A percentile compares a stretch with the other conserved stretches of the same genome.
These are phyloP conservation scores for Pseudeuparius sepicola DNA, from an alignment of 2,888 invertebrate species.

Conservation along the genomic window DNA sequence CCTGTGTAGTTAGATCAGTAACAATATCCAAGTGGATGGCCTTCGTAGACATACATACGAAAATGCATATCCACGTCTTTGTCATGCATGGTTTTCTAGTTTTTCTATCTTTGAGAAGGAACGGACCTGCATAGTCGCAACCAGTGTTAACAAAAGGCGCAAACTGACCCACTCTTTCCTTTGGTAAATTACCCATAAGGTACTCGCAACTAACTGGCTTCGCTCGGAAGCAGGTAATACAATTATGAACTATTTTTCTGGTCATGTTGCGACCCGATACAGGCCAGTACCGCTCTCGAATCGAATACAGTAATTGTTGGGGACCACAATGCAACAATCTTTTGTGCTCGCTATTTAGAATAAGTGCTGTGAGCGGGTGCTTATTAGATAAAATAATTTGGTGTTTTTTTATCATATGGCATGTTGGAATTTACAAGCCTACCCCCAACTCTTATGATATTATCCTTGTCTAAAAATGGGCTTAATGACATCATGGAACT, in stretches of 20 bases:
- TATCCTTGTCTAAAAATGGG: constrained; percentile 10
- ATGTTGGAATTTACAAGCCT: constrained; percentile 6
- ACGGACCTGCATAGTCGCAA: too few relatives aligned
- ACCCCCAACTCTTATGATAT: constrained; percentile 14
- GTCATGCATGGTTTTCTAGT: too few relatives aligned
- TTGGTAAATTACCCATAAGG: too few relatives aligned
- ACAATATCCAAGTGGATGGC: constrained; percentile 9
- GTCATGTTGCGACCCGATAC: constrained; percentile 1
- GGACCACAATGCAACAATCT: constrained; percentile 10
- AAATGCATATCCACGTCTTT: too few relatives aligned
- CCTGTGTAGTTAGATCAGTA: constrained; percentile 4
- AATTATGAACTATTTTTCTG: constrained; percentile 8
- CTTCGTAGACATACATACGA: too few relatives aligned
- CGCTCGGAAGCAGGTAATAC: constrained; percentile 7
- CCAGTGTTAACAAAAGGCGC: too few relatives aligned
- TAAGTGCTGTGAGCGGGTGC: constrained; percentile 10
- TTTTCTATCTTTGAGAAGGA: too few relatives aligned
- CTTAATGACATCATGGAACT: too few relatives aligned
- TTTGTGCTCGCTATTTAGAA: constrained; percentile 11
- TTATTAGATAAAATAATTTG: constrained; percentile 10
- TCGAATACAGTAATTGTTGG: constrained; percentile 9
- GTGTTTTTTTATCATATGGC: constrained; percentile 10
- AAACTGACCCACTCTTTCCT: too few relatives aligned
- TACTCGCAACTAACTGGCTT: constrained; percentile 5
- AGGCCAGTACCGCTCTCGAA: constrained; percentile 17